phyloP scores from a whole-genome alignment of 2,113 vertebrate genomes.

The Eonycteris spelaea region DNA sequence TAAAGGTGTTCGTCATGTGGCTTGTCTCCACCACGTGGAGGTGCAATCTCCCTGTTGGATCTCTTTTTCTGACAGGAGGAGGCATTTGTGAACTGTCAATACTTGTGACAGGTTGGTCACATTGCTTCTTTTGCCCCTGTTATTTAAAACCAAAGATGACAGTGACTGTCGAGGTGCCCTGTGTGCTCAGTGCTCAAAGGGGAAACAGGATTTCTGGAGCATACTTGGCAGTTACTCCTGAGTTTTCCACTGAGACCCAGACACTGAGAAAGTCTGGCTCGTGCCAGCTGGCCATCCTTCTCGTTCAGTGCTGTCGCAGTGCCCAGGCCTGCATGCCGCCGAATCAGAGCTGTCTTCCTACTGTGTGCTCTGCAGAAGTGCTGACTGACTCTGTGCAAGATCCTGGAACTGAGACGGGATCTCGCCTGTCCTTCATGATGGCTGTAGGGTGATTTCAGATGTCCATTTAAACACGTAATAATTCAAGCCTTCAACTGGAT shows the following conservation, averaged over 20 bases:
- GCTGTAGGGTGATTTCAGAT: not conserved
- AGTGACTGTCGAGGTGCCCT: not conserved
- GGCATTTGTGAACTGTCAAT: not conserved
- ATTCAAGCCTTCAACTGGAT: not conserved
- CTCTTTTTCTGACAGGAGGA: not conserved
- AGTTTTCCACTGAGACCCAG: not conserved
- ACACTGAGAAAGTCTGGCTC: not conserved
- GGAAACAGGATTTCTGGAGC: not conserved
- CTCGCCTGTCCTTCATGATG: not conserved
- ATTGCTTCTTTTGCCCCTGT: not conserved
- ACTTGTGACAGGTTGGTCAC: not conserved
- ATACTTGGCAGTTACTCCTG: not conserved
- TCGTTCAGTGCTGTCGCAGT: fast-evolving
- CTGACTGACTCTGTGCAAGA: not conserved
- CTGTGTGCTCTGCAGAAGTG: not conserved
- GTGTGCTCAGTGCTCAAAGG: not conserved
- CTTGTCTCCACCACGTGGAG: not conserved
- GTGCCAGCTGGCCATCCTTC: not conserved
- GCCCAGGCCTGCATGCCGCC: fast-evolving
- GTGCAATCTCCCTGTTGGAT: not conserved
- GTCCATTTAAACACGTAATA: not conserved
- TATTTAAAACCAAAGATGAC: not conserved
- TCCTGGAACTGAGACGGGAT: not conserved
- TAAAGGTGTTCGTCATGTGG: not conserved
- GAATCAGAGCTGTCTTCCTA: fast-evolving